Evolutionary conservation across 1,140 invertebrate genomes (phyloP).

Genomic region (Matsumurasca onukii): DNA sequence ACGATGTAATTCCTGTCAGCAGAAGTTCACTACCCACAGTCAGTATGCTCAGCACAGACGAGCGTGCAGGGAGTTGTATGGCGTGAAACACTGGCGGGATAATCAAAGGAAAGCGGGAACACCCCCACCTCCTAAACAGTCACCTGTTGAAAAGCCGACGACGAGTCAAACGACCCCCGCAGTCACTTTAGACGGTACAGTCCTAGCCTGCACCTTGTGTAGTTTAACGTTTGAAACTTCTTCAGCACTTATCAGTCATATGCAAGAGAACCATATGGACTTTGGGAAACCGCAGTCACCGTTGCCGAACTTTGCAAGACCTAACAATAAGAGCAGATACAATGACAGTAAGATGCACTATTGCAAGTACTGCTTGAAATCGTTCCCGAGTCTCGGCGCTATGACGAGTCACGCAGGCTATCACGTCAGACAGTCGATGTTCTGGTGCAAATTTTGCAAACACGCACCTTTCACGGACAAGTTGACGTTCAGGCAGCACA

Average conservation of each 20-base stretch:
- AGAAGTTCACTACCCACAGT: background rate
- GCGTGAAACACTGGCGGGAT: background rate
- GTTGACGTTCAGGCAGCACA: constrained; percentile 54
- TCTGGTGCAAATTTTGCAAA: constrained; percentile 55
- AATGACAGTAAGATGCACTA: constrained; percentile 11
- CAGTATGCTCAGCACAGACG: background rate
- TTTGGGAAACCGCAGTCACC: background rate
- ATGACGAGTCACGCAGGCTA: constrained; percentile 53
- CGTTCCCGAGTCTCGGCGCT: constrained; percentile 50
- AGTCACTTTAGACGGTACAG: background rate
- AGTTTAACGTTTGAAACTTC: constrained; percentile 1
- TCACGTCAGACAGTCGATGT: constrained; percentile 52
- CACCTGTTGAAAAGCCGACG: no score
- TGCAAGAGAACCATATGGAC: constrained; percentile 21
- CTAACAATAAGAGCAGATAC: background rate
- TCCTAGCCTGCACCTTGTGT: constrained; percentile 24
- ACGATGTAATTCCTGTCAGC: background rate
- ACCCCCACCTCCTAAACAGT: background rate
- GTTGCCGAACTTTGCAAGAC: constrained; percentile 2
- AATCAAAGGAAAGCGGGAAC: background rate
- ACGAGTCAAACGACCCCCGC: background rate
- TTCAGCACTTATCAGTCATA: constrained; percentile 2
- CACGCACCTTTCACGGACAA: constrained; percentile 57
- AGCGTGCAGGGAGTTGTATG: background rate
- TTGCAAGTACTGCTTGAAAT: constrained; percentile 23